Evolutionary conservation across 2,113 vertebrate genomes (phyloP), one percentile per base, ranked within the genome.

Genomic region (Urocolius indicus): DNA sequence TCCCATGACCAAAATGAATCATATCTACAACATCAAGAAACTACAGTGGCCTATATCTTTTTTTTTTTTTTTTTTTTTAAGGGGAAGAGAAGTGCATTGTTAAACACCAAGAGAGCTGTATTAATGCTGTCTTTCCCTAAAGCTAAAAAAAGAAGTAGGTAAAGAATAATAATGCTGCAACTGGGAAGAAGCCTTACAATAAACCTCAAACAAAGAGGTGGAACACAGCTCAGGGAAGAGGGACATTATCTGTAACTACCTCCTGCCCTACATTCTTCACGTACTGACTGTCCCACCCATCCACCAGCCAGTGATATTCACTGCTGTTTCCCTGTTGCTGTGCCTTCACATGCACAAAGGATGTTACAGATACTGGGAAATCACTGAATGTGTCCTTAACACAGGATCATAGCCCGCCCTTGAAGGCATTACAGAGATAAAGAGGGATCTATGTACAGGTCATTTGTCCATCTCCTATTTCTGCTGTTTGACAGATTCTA

Each of bases 1-100:
- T 95, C 90, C 94, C 74, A 86, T 87, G 90, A 94, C 61, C 75
- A 82, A 76, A 95, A 95, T 97, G 85, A 97, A 93, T 97, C 95
- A 96, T 72, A 91, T 49, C 71, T 71, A 90, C 16, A 15, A 62
- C 63, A 93, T 66, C 92, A 94, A 95, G 89, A 95, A 96, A 87
- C 65, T 73, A 92, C 61, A 84, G 78, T 43, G 65, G 59, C 77
- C 75, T 91, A 66, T 73, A 82, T 63, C 11, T 54, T 58, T 51
- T 45, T 8, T 19, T 20, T 55, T 41, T 11, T 18, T 18, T 6
- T 3, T 9, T 41, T 55, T 57, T 67, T 68, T 75, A 34, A 85
- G 17, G 22, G 62, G 49, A 57, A 92, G n/a, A 76, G 18, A 79
- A 81, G 34, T 27, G 27, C 29, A 43, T 26, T 65, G 41, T 73